These are phyloP conservation scores for Myocastor coypus DNA, from an alignment of 2,113 vertebrate species.

Conservation along the genomic window DNA sequence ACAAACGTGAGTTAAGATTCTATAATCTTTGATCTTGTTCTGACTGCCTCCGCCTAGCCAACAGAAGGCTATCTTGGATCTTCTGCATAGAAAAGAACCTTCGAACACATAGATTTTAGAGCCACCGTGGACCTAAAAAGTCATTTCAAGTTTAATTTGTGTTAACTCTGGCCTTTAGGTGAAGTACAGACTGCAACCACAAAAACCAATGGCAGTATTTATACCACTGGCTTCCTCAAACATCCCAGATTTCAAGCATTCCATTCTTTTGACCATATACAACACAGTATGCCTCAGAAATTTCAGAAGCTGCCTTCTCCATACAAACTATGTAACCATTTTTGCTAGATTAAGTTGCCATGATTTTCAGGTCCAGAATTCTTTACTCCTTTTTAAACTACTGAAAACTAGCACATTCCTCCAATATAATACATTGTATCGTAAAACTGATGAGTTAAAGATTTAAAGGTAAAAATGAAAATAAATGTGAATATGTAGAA, in stretches of 20 bases:
- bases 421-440: not conserved
- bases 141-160: not conserved
- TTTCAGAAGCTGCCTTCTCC: not conserved
- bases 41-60: not conserved
- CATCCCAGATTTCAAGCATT: conserved; percentile 14
- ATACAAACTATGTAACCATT: not conserved
- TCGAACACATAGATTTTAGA: not conserved
- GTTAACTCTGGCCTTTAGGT: not conserved
- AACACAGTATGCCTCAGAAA: conserved; percentile 8
- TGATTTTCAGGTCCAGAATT: not conserved
- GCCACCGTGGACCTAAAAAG: not conserved
- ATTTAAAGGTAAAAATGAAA: conserved; percentile 33
- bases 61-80: not conserved
- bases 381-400: not conserved
- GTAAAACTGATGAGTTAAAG: conserved; percentile 19
- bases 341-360: not conserved
- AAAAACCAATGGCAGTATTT: not conserved
- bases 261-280: not conserved
- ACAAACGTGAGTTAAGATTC: not conserved
- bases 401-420: not conserved
- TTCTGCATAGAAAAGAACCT: not conserved
- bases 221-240: not conserved
- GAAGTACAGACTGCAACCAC: conserved; percentile 21
- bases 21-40: not conserved
- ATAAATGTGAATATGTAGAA: conserved; percentile 20